Evolutionary conservation across 2,113 vertebrate species (phyloP), one percentile per base, ranked within the genome.

Genomic region (Jaculus jaculus): DNA sequence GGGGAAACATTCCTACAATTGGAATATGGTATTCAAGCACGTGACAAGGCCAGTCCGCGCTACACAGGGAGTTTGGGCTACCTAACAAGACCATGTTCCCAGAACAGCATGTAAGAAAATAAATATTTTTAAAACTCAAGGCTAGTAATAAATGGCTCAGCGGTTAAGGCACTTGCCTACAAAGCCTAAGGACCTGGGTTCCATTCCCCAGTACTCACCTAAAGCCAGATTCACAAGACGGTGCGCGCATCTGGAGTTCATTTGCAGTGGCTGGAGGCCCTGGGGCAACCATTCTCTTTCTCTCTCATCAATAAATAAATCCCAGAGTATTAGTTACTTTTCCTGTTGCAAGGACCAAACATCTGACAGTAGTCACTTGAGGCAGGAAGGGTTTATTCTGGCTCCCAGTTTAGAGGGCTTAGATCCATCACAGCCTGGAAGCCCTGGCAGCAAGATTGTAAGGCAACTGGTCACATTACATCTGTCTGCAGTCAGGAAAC

Each of bases 11-110:
- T 63, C 61, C 37, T 78, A 47, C 6, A 65, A 21, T 24, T 89
- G 63, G 89, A 94, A 60, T n/a, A 72, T 34, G 39, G 47, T 37
- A 42, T 74, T 89, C n/a, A 89, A 68, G 66, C 32, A 89, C 34
- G 84, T 84, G 73, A 30, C 34, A 30, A 42, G 37, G 34, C 37
- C 37, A 65, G 79, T 18, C 47, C 54, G 47, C 30, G 75, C 47
- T 6, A 47, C 42, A 47, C 42, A 47, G 42, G 5, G 42, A 47
- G 8, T 47, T 47, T 47, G 42, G 5, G 8, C 42, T 78, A n/a
- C 47, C 47, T 54, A 78, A 34, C 13, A 34, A 65, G 16, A 28
- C 30, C 10, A n/a, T 54, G 75, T 8, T 17, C 47, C 18, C 30
- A 28, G 54, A 78, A 54, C 12, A 32, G 18, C 28, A 60, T 60